Conservation (phyloP, 2,113 vertebrate genomes). For the Pelmatolapia mariae region DNA sequence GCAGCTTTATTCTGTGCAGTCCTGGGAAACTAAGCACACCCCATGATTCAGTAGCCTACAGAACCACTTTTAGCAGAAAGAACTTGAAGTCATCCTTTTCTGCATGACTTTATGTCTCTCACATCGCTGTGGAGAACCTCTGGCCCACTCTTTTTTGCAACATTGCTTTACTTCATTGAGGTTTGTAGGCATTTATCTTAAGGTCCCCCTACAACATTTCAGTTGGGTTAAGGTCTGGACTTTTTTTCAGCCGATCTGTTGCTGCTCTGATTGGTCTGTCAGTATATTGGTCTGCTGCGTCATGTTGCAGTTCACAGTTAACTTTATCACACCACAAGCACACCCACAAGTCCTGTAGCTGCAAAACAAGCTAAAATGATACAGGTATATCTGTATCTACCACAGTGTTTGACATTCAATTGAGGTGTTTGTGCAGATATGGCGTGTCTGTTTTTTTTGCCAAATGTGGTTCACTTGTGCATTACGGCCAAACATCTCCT, state of each 20-base stretch:
- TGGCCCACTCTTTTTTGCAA: background rate
- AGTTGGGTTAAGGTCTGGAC: background rate
- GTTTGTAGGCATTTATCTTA: background rate
- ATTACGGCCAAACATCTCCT: background rate
- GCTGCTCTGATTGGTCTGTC: background rate
- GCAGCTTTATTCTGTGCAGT: background rate
- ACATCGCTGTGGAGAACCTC: background rate
- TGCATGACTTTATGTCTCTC: background rate
- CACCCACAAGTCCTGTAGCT: background rate
- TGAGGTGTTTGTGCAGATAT: background rate
- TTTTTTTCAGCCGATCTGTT: background rate
- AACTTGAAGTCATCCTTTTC: background rate
- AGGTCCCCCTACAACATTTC: background rate
- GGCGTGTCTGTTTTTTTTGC: background rate
- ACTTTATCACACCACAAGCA: background rate
- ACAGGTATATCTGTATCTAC: background rate
- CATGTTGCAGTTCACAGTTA: background rate
- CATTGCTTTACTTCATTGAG: background rate
- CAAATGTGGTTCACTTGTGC: background rate
- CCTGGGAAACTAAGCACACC: background rate
- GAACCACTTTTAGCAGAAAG: background rate
- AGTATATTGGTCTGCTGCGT: background rate
- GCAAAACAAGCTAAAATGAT: background rate
- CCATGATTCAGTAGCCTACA: background rate
- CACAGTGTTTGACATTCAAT: background rate